Evolutionary conservation across 2,797 vertebrate genomes (phyloP), one percentile per base, ranked within the genome.

Genomic region (Micrastur ruficollis): DNA sequence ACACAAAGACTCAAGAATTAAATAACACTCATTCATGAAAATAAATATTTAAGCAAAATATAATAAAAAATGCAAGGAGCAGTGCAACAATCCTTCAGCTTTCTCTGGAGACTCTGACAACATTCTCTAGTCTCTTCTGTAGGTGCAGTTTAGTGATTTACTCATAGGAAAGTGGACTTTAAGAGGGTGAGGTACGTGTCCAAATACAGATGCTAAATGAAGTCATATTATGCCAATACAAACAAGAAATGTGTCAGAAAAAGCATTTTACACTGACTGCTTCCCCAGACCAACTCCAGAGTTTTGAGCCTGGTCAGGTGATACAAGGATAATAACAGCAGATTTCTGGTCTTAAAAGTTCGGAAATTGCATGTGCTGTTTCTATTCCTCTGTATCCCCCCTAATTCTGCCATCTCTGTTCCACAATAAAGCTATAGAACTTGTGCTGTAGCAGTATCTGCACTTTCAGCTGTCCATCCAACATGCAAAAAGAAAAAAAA

Each of bases 321-420:
- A 36, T 29, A 29, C 5, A 20, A 63, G 27, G 26, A 23, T 23
- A 42, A 26, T 10, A 44, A 47, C 10, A n/a, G 36, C 12, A 56
- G 9, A 83, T 68, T 81, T 72, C n/a, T 52, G 2, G 4, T 42
- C 23, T 38, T 68, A 65, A 29, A 62, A 21, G 31, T 68, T 47
- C 65, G 68, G 27, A 65, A 83, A 31, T 14, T 6, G 3, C 15
- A 14, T 36, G 68, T 80, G 7, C 13, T 55, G 5, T 10, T 72
- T 89, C 46, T 55, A 4, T 56, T 74, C 4, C 12, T 68, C 23
- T 50, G 19, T 49, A 44, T 59, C 5, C 0, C 1, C 3, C 1
- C 1, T 22, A 34, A 25, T 56, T 81, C 68, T 83, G 50, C 26
- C 15, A 23, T 5, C 12, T 81, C 29, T 50, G 8, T 16, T 61